A percentile compares a stretch with the other conserved stretches of the same genome.
phyloP scores from a whole-genome alignment of 1,140 invertebrate genomes.

The Dufourea novaeangliae region DNA sequence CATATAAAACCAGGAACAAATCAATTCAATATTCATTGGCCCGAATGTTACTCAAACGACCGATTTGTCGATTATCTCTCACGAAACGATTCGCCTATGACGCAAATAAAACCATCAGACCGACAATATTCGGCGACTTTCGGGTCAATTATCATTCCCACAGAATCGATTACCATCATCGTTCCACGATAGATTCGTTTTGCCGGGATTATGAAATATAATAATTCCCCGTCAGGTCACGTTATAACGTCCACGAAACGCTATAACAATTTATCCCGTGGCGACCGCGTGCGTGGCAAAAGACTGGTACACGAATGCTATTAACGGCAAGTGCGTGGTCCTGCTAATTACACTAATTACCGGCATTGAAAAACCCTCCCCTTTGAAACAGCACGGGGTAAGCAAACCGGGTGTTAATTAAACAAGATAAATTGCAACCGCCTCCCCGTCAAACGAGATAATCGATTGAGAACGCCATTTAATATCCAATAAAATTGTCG shows the following conservation, averaged over 20 bases:
- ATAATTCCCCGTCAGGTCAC: neutral
- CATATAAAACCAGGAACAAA: too few species aligned
- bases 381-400: neutral
- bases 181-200: neutral
- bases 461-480: conserved; percentile 30
- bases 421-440: conserved; percentile 21
- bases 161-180: too few species aligned
- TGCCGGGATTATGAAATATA: neutral
- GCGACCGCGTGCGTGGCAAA: neutral
- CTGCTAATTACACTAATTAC: conserved; percentile 32
- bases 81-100: too few species aligned
- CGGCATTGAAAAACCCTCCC: neutral
- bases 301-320: neutral
- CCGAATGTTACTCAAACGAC: too few species aligned
- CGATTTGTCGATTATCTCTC: too few species aligned
- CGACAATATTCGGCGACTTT: neutral
- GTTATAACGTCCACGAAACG: neutral
- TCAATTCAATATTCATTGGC: too few species aligned
- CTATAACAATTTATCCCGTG: conserved; percentile 9
- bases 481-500: conserved; percentile 32
- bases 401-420: conserved; percentile 32
- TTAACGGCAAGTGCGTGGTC: neutral
- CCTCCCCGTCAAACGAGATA: neutral
- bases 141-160: neutral
- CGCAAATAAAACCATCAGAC: too few species aligned